phyloP scores from a whole-genome alignment of 2,113 vertebrate species.

The Atherinomorus stipes region DNA sequence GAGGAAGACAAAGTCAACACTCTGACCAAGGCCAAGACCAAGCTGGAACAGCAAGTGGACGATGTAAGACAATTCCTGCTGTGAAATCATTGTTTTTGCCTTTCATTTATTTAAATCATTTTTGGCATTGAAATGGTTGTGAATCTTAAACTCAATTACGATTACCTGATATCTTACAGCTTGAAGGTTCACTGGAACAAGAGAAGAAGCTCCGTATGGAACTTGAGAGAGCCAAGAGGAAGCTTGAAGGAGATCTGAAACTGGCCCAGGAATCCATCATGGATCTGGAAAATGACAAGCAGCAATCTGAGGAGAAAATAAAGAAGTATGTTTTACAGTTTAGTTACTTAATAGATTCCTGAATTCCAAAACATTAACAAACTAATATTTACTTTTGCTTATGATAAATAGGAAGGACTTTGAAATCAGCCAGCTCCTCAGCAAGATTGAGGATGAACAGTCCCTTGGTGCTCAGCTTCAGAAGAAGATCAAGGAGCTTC shows the following conservation, averaged over 20 bases:
- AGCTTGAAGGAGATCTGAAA: slow-evolving; percentile 82
- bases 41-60: slow-evolving; percentile 84
- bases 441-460: slow-evolving; percentile 85
- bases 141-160: not conserved
- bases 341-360: not conserved
- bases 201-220: slow-evolving; percentile 90
- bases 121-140: not conserved
- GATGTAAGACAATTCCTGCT: slow-evolving; percentile 64
- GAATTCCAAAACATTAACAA: slow-evolving; percentile 64
- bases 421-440: slow-evolving; percentile 85
- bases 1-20: slow-evolving; percentile 89
- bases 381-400: not conserved
- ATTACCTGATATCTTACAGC: slow-evolving; percentile 62
- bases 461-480: slow-evolving; percentile 83
- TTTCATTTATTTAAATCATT: no score
- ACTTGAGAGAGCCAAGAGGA: slow-evolving; percentile 84
- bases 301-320: slow-evolving; percentile 74
- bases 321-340: slow-evolving; percentile 49
- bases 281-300: slow-evolving; percentile 81
- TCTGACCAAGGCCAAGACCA: slow-evolving; percentile 82
- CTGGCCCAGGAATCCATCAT: slow-evolving; percentile 80
- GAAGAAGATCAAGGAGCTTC: slow-evolving; percentile 90
- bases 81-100: not conserved
- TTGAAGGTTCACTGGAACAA: slow-evolving; percentile 88
- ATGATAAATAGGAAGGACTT: slow-evolving; percentile 84